Evolutionary conservation across 2,888 invertebrate species (phyloP).

Genomic region (Torymus tubicola): DNA sequence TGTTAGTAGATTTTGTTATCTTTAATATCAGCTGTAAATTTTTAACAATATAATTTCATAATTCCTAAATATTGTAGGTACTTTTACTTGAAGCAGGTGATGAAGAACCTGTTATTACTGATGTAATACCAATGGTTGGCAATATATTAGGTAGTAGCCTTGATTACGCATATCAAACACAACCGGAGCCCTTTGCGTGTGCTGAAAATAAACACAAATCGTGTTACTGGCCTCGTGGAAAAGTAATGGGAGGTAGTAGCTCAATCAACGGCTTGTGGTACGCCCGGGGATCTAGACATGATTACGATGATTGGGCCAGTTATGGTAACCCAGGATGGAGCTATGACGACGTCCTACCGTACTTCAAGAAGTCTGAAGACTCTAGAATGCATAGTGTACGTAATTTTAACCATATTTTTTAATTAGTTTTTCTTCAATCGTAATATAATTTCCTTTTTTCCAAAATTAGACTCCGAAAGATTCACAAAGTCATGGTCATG

Average conservation of each 20-base stretch:
- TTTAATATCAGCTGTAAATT: no score
- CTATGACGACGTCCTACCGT: constrained; percentile 31
- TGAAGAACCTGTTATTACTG: constrained; percentile 86
- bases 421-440: background rate
- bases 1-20: no score
- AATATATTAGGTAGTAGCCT: constrained; percentile 70
- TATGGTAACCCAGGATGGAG: constrained; percentile 35
- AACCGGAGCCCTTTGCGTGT: constrained; percentile 79
- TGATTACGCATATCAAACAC: constrained; percentile 83
- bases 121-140: constrained; percentile 81
- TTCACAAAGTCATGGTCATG: constrained; percentile 79
- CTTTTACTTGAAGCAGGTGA: constrained; percentile 87
- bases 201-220: constrained; percentile 70
- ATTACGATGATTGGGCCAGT: constrained; percentile 31
- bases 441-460: background rate
- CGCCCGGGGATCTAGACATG: constrained; percentile 30
- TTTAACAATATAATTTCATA: no score
- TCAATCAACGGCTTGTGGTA: constrained; percentile 26
- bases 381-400: background rate
- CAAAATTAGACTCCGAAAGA: constrained; percentile 62
- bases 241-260: constrained; percentile 40
- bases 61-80: constrained; percentile 73
- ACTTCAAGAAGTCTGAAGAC: constrained; percentile 44
- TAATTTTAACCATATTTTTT: background rate
- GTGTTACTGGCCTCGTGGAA: background rate